Evolutionary conservation across 37 sponge, comb jelly and placozoan species (phyloP).

Genomic region (Agelas oroides): DNA sequence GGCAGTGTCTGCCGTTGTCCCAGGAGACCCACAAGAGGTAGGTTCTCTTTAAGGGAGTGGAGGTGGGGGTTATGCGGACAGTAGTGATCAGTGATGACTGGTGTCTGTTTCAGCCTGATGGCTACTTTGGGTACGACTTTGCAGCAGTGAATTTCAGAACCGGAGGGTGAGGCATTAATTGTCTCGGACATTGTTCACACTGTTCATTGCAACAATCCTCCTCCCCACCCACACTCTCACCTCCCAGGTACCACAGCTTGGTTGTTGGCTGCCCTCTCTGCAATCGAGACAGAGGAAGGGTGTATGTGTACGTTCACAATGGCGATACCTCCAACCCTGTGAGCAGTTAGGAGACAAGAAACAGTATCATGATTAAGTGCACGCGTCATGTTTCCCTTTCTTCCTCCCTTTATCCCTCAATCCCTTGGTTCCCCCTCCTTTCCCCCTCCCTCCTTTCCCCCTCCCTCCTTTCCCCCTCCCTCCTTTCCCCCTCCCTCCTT

Average conservation of each 20-base stretch:
- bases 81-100: no score
- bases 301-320: constrained; percentile 57
- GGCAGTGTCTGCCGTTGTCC: no score
- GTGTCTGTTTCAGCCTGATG: constrained; percentile 30
- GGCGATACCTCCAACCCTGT: constrained; percentile 20
- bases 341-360: constrained; percentile 8
- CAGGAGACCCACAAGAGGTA: no score
- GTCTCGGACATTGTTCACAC: no score
- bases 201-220: background rate
- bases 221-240: background rate
- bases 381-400: no score
- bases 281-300: constrained; percentile 55
- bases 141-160: constrained; percentile 14
- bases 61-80: no score
- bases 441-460: no score
- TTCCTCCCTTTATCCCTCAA: background rate
- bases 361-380: no score
- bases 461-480: no score
- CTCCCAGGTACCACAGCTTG: constrained; percentile 62
- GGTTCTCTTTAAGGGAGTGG: background rate
- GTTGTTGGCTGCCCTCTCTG: constrained; percentile 86
- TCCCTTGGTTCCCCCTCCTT: no score
- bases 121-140: constrained; percentile 66
- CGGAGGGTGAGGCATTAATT: constrained; percentile 44
- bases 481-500: no score